A percentile compares a stretch with the other conserved stretches of the same genome.
phyloP scores from a whole-genome alignment of 2,888 invertebrate species.

The Balanococcus diminutus region DNA sequence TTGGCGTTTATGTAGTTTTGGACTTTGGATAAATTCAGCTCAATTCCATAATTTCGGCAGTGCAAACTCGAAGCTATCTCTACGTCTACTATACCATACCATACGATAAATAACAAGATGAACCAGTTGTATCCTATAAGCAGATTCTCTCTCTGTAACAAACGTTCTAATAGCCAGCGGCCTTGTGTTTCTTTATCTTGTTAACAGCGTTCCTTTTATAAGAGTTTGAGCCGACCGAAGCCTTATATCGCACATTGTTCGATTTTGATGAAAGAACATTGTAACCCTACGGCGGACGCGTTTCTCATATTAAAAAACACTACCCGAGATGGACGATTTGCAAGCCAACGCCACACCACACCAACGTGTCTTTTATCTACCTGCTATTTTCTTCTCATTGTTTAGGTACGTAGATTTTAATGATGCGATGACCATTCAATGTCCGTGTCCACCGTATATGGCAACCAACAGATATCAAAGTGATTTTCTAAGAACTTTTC shows the following conservation, averaged over 20 bases:
- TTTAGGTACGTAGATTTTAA: neutral
- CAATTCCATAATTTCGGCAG: too few species aligned
- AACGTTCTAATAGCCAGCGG: neutral
- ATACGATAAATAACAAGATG: neutral
- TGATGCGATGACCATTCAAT: neutral
- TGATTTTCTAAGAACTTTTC: neutral
- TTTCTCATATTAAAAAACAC: neutral
- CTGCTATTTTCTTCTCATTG: neutral
- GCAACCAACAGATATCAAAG: neutral
- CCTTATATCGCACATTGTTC: neutral
- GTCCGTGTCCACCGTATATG: neutral
- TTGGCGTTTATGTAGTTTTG: too few species aligned
- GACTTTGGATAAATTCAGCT: too few species aligned
- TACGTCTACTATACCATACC: neutral
- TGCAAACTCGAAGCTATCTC: too few species aligned
- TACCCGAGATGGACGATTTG: neutral
- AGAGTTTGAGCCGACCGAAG: neutral
- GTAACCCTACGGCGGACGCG: neutral
- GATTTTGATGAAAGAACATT: constrained; percentile 1
- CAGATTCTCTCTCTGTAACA: neutral
- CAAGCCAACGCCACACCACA: neutral
- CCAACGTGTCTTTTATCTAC: neutral
- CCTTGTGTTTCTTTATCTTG: neutral
- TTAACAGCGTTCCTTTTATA: constrained; percentile 5
- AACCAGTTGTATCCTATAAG: neutral